These are phyloP conservation scores for Netelia inedita DNA, from an alignment of 2,888 invertebrate genomes.

Conservation along the genomic window DNA sequence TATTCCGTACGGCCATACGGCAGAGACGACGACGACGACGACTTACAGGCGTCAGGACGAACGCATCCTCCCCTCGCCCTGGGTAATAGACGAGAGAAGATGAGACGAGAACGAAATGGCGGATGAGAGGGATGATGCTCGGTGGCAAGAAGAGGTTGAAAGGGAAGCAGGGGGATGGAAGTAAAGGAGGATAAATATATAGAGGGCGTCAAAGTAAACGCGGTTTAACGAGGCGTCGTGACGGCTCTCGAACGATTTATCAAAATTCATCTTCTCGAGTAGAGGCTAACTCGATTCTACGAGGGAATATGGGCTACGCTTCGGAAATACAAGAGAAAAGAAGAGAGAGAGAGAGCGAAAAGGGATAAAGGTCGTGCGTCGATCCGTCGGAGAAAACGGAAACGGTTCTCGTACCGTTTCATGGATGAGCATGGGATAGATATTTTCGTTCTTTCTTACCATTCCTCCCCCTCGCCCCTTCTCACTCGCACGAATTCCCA, in stretches of 20 bases:
- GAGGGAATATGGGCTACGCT: conserved; percentile 33
- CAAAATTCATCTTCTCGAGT: conserved; percentile 78
- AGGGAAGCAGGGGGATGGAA: not conserved
- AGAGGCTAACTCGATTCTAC: conserved; percentile 72
- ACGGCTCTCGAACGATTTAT: conserved; percentile 74
- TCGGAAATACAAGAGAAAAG: conserved; percentile 18
- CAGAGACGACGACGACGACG: conserved; percentile 14
- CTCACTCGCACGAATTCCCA: conserved; percentile 21
- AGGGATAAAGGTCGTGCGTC: conserved; percentile 74
- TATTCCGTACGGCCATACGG: conserved; percentile 4
- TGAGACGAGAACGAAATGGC: not conserved
- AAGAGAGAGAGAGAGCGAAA: conserved; percentile 1
- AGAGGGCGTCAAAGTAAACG: conserved; percentile 67
- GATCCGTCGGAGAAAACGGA: conserved; percentile 74
- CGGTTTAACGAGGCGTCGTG: conserved; percentile 74
- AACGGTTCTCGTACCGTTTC: conserved; percentile 74
- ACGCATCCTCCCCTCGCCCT: conserved; percentile 8
- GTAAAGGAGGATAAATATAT: conserved; percentile 5
- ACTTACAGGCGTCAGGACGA: conserved; percentile 43
- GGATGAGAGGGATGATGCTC: conserved; percentile 15
- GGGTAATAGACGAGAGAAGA: conserved; percentile 36
- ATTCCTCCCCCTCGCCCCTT: not conserved
- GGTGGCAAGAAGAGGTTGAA: not conserved
- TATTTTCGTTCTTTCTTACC: conserved; percentile 23
- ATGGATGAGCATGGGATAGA: conserved; percentile 49